Percentiles rank a stretch among this genome's conserved stretches.
Conservation (phyloP, 2,797 vertebrate genomes). For the Glossophaga mutica region DNA sequence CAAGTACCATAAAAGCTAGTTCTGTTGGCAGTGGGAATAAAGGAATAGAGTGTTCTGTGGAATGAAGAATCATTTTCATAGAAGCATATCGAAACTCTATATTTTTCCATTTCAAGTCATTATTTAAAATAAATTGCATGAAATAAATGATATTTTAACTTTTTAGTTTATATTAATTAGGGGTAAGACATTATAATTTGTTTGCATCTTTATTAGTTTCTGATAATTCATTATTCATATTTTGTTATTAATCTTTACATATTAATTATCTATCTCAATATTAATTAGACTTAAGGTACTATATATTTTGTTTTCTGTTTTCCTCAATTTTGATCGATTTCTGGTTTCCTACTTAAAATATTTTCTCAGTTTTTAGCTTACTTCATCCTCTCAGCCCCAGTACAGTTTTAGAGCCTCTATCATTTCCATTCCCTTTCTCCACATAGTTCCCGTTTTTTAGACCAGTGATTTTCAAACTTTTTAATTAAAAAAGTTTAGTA, state of each 20-base stretch:
- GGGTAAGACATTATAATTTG: neutral
- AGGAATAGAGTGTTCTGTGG: neutral
- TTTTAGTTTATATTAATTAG: slow-evolving; percentile 29
- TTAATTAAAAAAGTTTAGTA: neutral
- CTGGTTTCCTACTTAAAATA: neutral
- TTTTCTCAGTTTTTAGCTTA: neutral
- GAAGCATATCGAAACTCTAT: neutral
- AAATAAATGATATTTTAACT: slow-evolving; percentile 28
- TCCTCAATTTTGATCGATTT: slow-evolving; percentile 33
- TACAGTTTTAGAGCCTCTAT: neutral
- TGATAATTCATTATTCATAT: slow-evolving; percentile 27
- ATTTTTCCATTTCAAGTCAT: slow-evolving; percentile 2
- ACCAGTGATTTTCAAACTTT: neutral
- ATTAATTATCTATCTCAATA: slow-evolving; percentile 15
- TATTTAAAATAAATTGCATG: slow-evolving; percentile 33
- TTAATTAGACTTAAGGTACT: slow-evolving; percentile 14
- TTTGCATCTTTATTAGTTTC: slow-evolving; percentile 43
- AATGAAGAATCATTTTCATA: neutral
- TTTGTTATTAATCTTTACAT: slow-evolving; percentile 26
- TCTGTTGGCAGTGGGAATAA: neutral
- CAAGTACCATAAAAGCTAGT: neutral
- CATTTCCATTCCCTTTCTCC: neutral
- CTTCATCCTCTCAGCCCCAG: neutral
- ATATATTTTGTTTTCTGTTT: neutral
- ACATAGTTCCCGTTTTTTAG: neutral